A percentile compares a stretch with the other conserved stretches of the same genome.
Conservation (phyloP, 2,797 vertebrate genomes). For the Argentina silus region DNA sequence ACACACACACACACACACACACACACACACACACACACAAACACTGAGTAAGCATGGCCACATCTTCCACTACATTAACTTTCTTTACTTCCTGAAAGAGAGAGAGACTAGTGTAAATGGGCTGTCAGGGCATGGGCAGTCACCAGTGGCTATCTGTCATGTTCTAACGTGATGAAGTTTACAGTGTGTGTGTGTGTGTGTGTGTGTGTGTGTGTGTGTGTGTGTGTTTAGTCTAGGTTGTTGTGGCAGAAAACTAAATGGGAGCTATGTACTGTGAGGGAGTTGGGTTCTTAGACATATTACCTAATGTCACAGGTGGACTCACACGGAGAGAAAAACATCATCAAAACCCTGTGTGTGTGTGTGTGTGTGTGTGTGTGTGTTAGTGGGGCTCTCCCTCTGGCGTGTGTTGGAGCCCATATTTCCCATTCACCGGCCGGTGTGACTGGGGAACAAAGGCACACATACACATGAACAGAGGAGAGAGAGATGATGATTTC, state of each 20-base stretch:
- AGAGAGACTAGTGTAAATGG: conserved; percentile 52
- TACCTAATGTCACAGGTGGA: conserved; percentile 40
- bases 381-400: conserved; percentile 16
- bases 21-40: background rate
- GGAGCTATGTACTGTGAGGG: conserved; percentile 16
- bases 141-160: conserved; percentile 59
- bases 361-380: conserved; percentile 18
- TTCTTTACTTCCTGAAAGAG: conserved; percentile 42
- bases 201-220: conserved; percentile 10
- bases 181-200: conserved; percentile 24
- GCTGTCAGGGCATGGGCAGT: conserved; percentile 54
- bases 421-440: conserved; percentile 28
- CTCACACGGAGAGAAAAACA: conserved; percentile 18
- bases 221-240: background rate
- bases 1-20: background rate
- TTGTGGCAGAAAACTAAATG: conserved; percentile 17
- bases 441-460: conserved; percentile 30
- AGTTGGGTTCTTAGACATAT: conserved; percentile 40
- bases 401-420: conserved; percentile 23
- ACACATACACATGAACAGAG: conserved; percentile 6
- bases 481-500: no score
- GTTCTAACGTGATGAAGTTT: conserved; percentile 22
- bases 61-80: conserved; percentile 60
- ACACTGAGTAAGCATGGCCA: background rate
- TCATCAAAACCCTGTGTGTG: conserved; percentile 23